These are phyloP conservation scores for Leucosticte australis DNA, from an alignment of 2,113 vertebrate species.

Conservation along the genomic window DNA sequence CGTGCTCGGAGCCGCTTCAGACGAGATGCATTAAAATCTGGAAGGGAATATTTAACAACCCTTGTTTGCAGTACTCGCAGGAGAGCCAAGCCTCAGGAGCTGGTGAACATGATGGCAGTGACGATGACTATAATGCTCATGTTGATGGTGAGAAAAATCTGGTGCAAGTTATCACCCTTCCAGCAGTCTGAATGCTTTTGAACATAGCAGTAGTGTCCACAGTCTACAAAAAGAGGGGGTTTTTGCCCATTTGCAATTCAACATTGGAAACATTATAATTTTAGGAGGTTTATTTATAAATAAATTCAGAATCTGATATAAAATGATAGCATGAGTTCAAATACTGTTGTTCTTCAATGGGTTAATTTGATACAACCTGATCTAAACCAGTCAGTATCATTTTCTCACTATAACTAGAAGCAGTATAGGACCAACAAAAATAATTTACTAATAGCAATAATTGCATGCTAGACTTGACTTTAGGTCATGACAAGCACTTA, in stretches of 20 bases:
- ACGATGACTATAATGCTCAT: not conserved
- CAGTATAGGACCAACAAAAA: not conserved
- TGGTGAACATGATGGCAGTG: not conserved
- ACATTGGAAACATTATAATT: not conserved
- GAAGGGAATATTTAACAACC: slow-evolving; percentile 68
- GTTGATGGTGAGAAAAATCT: not conserved
- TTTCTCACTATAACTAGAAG: not conserved
- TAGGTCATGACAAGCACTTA: not conserved
- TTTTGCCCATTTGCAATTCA: not conserved
- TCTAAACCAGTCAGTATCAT: not conserved
- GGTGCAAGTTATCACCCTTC: slow-evolving; percentile 41
- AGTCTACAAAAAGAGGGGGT: not conserved
- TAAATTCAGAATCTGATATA: not conserved
- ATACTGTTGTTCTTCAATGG: not conserved
- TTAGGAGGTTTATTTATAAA: not conserved
- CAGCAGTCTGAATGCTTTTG: not conserved
- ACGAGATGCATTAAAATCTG: slow-evolving; percentile 51
- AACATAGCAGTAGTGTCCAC: not conserved
- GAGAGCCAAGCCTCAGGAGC: not conserved
- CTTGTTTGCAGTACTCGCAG: slow-evolving; percentile 42
- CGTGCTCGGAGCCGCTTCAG: slow-evolving; percentile 42
- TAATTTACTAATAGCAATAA: not conserved
- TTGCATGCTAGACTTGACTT: not conserved
- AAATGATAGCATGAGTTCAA: not conserved
- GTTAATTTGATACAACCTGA: not conserved